Conservation (phyloP, 2,113 vertebrate species). For the Albula glossodonta region DNA sequence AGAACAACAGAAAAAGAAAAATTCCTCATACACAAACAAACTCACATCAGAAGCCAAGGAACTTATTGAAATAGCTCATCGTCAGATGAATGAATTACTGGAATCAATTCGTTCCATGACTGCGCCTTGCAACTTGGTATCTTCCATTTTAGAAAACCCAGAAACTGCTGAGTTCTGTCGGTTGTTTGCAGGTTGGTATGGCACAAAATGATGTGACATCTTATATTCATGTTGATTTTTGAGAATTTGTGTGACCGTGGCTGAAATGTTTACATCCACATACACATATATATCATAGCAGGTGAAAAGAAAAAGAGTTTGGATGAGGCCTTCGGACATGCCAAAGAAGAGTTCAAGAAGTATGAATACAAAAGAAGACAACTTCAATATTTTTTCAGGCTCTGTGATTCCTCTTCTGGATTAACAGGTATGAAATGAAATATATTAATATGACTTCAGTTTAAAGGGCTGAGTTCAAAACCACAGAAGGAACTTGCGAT, state of each 20-base stretch:
- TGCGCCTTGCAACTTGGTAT: conserved; percentile 21
- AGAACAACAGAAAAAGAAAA: background rate
- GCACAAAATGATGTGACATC: background rate
- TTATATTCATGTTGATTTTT: conserved; percentile 21
- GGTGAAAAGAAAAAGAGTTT: background rate
- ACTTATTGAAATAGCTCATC: background rate
- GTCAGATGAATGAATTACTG: conserved; percentile 8
- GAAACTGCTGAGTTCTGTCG: background rate
- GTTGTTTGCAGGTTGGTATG: conserved; percentile 8
- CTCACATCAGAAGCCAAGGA: background rate
- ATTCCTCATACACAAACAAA: background rate
- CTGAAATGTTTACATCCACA: background rate
- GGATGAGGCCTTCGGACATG: background rate
- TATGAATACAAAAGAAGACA: conserved; percentile 5
- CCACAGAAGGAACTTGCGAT: no score
- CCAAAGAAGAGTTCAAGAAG: background rate
- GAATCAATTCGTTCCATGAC: conserved; percentile 15
- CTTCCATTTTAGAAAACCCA: background rate
- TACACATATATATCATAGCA: conserved; percentile 2
- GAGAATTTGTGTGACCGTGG: background rate
- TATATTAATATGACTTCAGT: background rate
- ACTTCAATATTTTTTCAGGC: conserved; percentile 16
- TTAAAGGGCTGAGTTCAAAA: background rate
- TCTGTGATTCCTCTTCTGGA: conserved; percentile 4
- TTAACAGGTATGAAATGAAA: conserved; percentile 27